Conservation (phyloP, 2,113 vertebrate species). For the Marmota flaviventris region DNA sequence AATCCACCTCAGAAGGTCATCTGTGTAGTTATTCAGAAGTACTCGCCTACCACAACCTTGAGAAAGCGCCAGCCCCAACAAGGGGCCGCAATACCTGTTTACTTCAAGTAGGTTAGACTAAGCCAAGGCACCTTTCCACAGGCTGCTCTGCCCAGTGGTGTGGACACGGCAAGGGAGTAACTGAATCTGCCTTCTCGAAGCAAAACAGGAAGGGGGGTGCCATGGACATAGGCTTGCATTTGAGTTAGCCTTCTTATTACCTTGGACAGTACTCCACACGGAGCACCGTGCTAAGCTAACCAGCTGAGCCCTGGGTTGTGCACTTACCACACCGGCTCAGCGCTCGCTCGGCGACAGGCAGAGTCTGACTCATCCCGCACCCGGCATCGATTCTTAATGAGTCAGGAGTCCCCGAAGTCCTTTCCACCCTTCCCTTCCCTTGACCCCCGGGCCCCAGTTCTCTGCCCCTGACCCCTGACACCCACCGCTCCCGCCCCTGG, state of each 20-base stretch:
- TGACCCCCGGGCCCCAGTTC: neutral
- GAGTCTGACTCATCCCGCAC: constrained; percentile 69
- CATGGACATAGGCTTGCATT: neutral
- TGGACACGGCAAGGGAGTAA: neutral
- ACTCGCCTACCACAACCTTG: neutral
- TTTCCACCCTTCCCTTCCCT: neutral
- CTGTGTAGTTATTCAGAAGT: neutral
- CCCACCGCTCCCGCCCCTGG: neutral
- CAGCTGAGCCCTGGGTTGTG: neutral
- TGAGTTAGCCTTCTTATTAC: neutral
- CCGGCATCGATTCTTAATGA: constrained; percentile 33
- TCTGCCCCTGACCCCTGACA: neutral
- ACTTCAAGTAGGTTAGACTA: neutral
- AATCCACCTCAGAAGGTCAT: constrained; percentile 5
- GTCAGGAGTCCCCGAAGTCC: neutral
- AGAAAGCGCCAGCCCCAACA: neutral
- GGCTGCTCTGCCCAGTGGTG: neutral
- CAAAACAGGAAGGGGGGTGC: neutral
- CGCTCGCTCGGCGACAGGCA: neutral
- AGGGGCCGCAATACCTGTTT: neutral
- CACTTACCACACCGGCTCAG: neutral
- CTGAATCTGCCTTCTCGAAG: neutral
- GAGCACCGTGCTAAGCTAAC: neutral
- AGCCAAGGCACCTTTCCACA: neutral
- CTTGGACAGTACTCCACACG: neutral